Conservation (phyloP, 2,113 vertebrate species). For the Chamaea fasciata region DNA sequence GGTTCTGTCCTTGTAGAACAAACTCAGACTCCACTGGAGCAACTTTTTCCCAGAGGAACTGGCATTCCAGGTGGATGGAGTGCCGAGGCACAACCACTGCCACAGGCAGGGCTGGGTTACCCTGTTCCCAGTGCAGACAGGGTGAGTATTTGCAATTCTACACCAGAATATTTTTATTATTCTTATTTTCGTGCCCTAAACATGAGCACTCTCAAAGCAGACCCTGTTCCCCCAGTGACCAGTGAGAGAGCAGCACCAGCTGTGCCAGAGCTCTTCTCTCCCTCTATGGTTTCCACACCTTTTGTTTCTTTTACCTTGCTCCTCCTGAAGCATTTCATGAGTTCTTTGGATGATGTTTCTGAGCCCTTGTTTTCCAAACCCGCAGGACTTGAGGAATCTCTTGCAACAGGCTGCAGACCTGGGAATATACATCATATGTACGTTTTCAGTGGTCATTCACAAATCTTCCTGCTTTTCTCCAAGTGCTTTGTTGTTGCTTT, state of each 20-base stretch:
- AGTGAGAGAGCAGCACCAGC: neutral
- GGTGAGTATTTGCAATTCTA: neutral
- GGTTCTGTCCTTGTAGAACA: neutral
- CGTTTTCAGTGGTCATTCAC: neutral
- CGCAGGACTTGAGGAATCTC: neutral
- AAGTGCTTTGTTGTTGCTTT: neutral
- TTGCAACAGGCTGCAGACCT: constrained; percentile 45
- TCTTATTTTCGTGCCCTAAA: neutral
- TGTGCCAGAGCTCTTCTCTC: neutral
- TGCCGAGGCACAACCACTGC: rapidly evolving
- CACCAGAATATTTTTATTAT: neutral
- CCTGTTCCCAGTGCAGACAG: neutral
- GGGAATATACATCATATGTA: neutral
- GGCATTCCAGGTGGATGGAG: neutral
- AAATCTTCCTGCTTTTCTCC: neutral
- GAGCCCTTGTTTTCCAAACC: neutral
- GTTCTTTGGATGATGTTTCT: constrained; percentile 22
- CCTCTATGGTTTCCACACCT: neutral
- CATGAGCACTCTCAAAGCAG: rapidly evolving
- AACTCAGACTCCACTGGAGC: neutral
- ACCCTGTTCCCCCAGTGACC: neutral
- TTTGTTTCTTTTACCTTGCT: constrained; percentile 71
- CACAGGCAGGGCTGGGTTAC: rapidly evolving
- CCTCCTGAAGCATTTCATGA: constrained; percentile 70
- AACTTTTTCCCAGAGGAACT: neutral